phyloP scores from a whole-genome alignment of 2,888 invertebrate species.

The Cosmia trapezina region DNA sequence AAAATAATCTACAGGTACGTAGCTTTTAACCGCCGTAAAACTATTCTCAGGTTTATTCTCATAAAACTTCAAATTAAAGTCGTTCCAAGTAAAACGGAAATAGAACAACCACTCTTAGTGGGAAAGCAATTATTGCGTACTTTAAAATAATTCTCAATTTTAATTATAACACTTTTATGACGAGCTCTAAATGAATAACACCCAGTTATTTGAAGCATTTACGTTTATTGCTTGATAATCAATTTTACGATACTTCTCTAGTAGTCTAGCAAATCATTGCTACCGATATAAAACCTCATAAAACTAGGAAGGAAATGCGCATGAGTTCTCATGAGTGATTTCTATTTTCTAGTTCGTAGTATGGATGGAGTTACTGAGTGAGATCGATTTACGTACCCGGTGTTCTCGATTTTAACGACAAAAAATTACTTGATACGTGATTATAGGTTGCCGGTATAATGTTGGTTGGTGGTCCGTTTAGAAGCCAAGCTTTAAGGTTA shows the following conservation, averaged over 20 bases:
- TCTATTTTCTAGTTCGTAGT: conserved; percentile 30
- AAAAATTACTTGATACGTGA: conserved; percentile 45
- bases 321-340: conserved; percentile 15
- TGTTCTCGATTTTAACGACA: conserved; percentile 43
- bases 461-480: conserved; percentile 58
- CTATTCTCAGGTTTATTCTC: neutral
- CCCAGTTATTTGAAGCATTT: conserved; percentile 42
- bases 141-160: conserved; percentile 46
- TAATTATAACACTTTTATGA: conserved; percentile 65
- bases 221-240: conserved; percentile 65
- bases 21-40: neutral
- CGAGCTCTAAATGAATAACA: conserved; percentile 56
- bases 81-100: conserved; percentile 30
- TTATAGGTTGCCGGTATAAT: conserved; percentile 49
- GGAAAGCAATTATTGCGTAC: conserved; percentile 30
- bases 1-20: neutral
- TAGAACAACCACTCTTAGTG: neutral
- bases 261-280: conserved; percentile 62
- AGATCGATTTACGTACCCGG: conserved; percentile 45
- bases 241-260: conserved; percentile 64
- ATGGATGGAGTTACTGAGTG: conserved; percentile 6
- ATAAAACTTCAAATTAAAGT: conserved; percentile 35
- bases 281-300: conserved; percentile 43
- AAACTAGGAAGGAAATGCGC: conserved; percentile 20
- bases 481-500: conserved; percentile 15